Evolutionary conservation across 2,888 invertebrate genomes (phyloP), one percentile per base, ranked within the genome.

Genomic region (Perdita meconis): DNA sequence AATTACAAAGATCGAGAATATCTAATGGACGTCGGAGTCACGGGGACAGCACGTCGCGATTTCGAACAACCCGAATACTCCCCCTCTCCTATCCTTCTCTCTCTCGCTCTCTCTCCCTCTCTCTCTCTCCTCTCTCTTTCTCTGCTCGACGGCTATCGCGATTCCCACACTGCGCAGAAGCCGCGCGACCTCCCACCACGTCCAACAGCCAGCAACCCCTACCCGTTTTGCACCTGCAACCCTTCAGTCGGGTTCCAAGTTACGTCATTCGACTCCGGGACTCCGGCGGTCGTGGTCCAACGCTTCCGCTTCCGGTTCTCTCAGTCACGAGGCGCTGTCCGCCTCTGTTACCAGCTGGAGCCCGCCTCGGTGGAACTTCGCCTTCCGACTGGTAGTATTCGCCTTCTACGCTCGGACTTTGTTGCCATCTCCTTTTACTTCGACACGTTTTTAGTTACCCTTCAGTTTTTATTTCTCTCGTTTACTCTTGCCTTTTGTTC

Each of bases 1-100:
- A 89, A 89, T 89, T 89, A 89, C 85, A 82, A 86, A 87, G 88
- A 88, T 89, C 88, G 80, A 80, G 88, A 89, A 86, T 83, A 87
- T 81, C 83, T 88, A 87, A 89, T 89, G 86, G 86, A 87, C 85
- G 82, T 75, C 81, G 82, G n/a, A 63, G 78, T 50, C 74, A 70
- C 30, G 56, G 47, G 60, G 67, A 77, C 53, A 61, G 40, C 30
- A 69, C 36, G 63, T 64, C 59, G 68, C 64, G 64, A 77, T 77
- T 77, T 75, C 55, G 57, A 71, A 64, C 55, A 66, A 24, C 42
- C n/a, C n/a, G n/a, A n/a, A n/a, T n/a, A n/a, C n/a, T n/a, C n/a
- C n/a, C n/a, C n/a, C n/a, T n/a, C n/a, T n/a, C n/a, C n/a, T n/a
- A n/a, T n/a, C n/a, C n/a, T n/a, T n/a, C n/a, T n/a, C n/a, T n/a